Evolutionary conservation across 2,113 vertebrate species (phyloP), one percentile per base, ranked within the genome.

Genomic region (Sceloporus undulatus): DNA sequence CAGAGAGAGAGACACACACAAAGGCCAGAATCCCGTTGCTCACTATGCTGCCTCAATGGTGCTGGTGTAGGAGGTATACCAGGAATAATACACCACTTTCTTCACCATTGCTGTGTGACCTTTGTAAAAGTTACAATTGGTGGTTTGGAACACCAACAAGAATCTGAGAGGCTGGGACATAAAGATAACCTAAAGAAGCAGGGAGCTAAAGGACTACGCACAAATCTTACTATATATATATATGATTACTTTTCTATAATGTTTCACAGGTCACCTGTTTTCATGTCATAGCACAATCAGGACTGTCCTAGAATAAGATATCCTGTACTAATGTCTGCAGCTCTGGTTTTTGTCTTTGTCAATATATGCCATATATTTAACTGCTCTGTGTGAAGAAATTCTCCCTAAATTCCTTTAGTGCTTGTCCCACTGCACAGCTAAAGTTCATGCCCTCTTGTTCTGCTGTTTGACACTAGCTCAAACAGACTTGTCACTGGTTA

Each of bases 331-430:
- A 38, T 1, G 56, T 87, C 18, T 86, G 52, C 62, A 91, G 40
- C 74, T 88, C 76, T 9, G 19, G 81, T 84, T 91, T 13, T 10
- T 70, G 54, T 11, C 52, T 83, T 81, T 77, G 27, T 38, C 79
- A n/a, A 0, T 81, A 73, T 82, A 86, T 75, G 76, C 38, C 21
- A 59, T n/a, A 29, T 4, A 87, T 48, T 56, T 71, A 71, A 71
- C 10, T 68, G 76, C 11, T 34, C 65, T 79, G 9, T 25, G 7
- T n/a, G 68, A 75, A 73, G 8, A 82, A 87, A 79, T 78, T 65
- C 38, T 62, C n/a, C 27, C 59, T 34, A n/a, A 84, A 88, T 85
- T 85, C 73, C 87, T 84, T 74, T 59, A 77, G 8, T n/a, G 8
- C 8, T 13, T 85, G 74, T 10, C 52, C 25, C 88, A 86, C 48